Evolutionary conservation across 2,888 invertebrate genomes (phyloP).

Genomic region (Drosophila lutescens): DNA sequence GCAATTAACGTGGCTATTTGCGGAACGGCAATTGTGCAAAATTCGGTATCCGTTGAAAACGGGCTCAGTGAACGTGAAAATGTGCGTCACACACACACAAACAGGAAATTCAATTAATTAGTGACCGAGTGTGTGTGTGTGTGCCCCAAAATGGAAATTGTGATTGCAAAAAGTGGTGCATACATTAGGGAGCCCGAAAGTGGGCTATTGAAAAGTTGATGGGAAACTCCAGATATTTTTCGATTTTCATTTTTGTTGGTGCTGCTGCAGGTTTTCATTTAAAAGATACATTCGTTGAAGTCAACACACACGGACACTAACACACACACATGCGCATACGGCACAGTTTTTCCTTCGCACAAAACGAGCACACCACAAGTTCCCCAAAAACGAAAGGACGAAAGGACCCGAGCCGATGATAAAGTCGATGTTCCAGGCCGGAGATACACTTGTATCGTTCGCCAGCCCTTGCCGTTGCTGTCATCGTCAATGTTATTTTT

Average conservation of each 20-base stretch:
- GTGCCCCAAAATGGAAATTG: slow-evolving; percentile 36
- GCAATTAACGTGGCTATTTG: slow-evolving; percentile 24
- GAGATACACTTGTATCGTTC: slow-evolving; percentile 68
- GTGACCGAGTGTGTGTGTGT: slow-evolving; percentile 15
- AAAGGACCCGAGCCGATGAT: slow-evolving; percentile 73
- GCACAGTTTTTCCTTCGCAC: slow-evolving; percentile 55
- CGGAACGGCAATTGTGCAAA: slow-evolving; percentile 38
- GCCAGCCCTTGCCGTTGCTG: slow-evolving; percentile 17
- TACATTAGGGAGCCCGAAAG: slow-evolving; percentile 7
- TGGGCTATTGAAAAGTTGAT: slow-evolving; percentile 7
- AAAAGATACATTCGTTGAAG: slow-evolving; percentile 48
- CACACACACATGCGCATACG: slow-evolving; percentile 37
- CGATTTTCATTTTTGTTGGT: slow-evolving; percentile 14
- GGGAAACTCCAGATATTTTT: not conserved
- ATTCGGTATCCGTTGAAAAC: slow-evolving; percentile 55
- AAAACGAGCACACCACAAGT: slow-evolving; percentile 64
- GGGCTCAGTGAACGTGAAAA: slow-evolving; percentile 38
- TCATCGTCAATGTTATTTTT: slow-evolving; percentile 78
- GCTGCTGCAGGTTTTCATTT: slow-evolving; percentile 50
- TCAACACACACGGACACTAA: slow-evolving; percentile 8
- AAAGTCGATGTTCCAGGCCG: slow-evolving; percentile 74
- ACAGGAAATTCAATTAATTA: slow-evolving; percentile 56
- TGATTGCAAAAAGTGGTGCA: slow-evolving; percentile 4
- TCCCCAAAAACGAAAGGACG: slow-evolving; percentile 44
- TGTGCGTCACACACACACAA: slow-evolving; percentile 45